Percentiles rank a stretch among this genome's conserved stretches.
These are phyloP conservation scores for Dexiosoma caninum DNA, from an alignment of 2,888 invertebrate genomes.

Conservation along the genomic window DNA sequence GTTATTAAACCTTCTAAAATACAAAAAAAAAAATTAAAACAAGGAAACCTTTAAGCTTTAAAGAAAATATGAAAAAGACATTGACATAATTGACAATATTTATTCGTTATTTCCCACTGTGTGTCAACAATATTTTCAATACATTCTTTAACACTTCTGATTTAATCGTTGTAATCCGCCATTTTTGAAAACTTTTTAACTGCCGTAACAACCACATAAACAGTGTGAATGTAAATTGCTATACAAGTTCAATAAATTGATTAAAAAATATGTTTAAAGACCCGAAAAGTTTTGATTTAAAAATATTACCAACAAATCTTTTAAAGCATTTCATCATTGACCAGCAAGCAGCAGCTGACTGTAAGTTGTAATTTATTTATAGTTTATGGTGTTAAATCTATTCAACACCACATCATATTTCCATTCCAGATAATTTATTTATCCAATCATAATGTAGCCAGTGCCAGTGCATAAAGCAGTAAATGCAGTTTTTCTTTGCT, in stretches of 20 bases:
- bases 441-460: slow-evolving; percentile 50
- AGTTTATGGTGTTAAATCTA: slow-evolving; percentile 43
- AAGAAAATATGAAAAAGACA: too few relatives aligned
- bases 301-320: not conserved
- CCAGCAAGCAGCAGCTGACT: slow-evolving; percentile 4
- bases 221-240: not conserved
- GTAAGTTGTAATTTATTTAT: slow-evolving; percentile 25
- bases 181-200: not conserved
- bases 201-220: not conserved
- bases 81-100: too few relatives aligned
- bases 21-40: too few relatives aligned
- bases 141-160: not conserved
- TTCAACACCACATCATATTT: slow-evolving; percentile 46
- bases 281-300: not conserved
- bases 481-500: not conserved
- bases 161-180: not conserved
- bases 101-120: too few relatives aligned
- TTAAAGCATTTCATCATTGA: slow-evolving; percentile 1
- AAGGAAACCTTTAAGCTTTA: too few relatives aligned
- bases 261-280: not conserved
- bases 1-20: too few relatives aligned
- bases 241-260: slow-evolving; percentile 9
- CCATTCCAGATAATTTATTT: slow-evolving; percentile 18
- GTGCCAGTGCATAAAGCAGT: slow-evolving; percentile 4
- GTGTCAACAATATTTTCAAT: too few relatives aligned